Percentiles rank a stretch among this genome's conserved stretches.
Conservation (phyloP, 2,888 invertebrate species). For the Tachina fera region DNA sequence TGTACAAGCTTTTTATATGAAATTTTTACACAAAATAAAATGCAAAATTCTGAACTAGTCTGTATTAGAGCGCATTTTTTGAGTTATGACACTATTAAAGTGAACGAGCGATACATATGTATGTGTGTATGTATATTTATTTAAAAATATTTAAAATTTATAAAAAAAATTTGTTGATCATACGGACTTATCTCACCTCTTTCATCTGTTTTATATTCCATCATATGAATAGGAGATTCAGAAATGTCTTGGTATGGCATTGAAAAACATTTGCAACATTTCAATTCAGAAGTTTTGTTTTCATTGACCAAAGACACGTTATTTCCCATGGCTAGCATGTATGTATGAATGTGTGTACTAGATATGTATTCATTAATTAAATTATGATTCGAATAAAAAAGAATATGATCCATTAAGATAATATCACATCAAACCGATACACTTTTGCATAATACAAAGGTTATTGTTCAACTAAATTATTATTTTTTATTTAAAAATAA, state of each 20-base stretch:
- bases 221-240: constrained; percentile 26
- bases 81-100: no score
- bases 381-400: not conserved
- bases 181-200: constrained; percentile 26
- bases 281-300: constrained; percentile 30
- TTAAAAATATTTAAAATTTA: not conserved
- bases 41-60: no score
- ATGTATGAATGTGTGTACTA: not conserved
- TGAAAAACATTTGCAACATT: constrained; percentile 47
- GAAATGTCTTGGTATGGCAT: constrained; percentile 19
- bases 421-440: not conserved
- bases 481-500: not conserved
- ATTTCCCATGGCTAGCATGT: constrained; percentile 55
- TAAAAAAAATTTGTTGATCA: not conserved
- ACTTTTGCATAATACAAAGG: not conserved
- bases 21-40: no score
- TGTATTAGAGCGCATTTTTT: no score
- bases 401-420: not conserved
- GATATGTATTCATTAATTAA: not conserved
- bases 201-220: constrained; percentile 36
- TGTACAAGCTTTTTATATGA: no score
- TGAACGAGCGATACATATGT: no score
- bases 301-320: constrained; percentile 21
- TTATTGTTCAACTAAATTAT: constrained; percentile 1
- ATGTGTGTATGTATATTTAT: no score